Evolutionary conservation across 2,113 vertebrate genomes (phyloP).

Genomic region (Petroica traversi): DNA sequence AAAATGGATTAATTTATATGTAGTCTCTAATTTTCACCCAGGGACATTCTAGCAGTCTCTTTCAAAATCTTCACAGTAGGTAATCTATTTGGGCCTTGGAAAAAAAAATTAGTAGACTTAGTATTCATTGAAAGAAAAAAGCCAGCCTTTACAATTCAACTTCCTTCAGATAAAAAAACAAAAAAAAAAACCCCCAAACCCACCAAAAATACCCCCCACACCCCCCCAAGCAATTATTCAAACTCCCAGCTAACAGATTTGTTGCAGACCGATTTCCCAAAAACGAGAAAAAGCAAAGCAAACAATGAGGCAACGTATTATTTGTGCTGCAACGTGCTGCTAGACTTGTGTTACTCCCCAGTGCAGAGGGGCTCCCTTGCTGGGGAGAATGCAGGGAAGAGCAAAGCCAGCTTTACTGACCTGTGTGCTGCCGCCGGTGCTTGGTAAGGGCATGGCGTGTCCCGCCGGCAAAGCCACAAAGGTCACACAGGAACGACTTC

Average conservation of each 20-base stretch:
- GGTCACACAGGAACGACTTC: constrained; percentile 98
- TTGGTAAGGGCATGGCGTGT: constrained; percentile 98
- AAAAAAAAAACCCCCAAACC: neutral
- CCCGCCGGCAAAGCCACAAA: constrained; percentile 96
- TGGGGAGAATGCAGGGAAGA: neutral
- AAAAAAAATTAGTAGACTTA: neutral
- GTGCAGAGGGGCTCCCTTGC: constrained; percentile 16
- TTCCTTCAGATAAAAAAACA: neutral
- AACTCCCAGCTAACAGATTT: neutral
- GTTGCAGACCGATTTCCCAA: neutral
- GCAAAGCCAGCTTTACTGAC: constrained; percentile 74
- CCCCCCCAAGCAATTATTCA: neutral
- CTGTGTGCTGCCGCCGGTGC: constrained; percentile 96
- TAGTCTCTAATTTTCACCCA: neutral
- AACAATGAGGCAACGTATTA: neutral
- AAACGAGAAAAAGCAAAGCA: neutral
- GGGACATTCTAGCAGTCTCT: neutral
- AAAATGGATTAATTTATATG: constrained; percentile 21
- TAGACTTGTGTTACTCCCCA: neutral
- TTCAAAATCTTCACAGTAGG: constrained; percentile 15
- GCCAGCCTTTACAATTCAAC: neutral
- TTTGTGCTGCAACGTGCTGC: neutral
- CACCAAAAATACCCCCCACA: neutral
- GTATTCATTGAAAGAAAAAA: constrained; percentile 8
- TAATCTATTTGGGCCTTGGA: constrained; percentile 5